phyloP scores from a whole-genome alignment of 2,113 vertebrate genomes.

The Psittacara wagleri region DNA sequence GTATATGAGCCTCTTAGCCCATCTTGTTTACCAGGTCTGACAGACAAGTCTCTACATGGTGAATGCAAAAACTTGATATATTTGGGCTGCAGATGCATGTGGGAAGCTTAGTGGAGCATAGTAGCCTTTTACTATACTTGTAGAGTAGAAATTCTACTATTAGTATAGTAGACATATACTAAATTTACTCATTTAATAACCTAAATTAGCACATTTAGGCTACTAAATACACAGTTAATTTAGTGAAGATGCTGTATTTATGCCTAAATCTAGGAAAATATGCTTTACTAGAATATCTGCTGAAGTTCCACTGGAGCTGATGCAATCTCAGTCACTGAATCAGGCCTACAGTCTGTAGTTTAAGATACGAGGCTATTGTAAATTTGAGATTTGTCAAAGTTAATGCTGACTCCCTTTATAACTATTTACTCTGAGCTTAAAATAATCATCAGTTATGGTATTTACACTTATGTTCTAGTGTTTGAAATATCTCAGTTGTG shows the following conservation, averaged over 20 bases:
- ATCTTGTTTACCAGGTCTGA: not conserved
- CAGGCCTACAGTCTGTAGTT: not conserved
- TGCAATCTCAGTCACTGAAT: not conserved
- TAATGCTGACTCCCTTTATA: not conserved
- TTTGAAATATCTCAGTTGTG: conserved; percentile 1
- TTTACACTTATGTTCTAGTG: not conserved
- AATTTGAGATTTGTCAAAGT: not conserved
- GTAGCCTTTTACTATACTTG: not conserved
- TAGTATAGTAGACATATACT: not conserved
- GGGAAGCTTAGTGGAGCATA: not conserved
- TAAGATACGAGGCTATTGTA: not conserved
- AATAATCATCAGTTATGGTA: not conserved
- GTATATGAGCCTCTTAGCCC: not conserved
- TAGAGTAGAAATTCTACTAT: not conserved
- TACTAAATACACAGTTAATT: not conserved
- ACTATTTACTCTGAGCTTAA: not conserved
- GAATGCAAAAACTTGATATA: not conserved
- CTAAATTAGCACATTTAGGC: not conserved
- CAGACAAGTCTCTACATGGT: not conserved
- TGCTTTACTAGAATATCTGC: not conserved
- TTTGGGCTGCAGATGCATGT: not conserved
- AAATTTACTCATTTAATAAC: not conserved
- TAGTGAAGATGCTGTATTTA: not conserved
- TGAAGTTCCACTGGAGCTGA: not conserved
- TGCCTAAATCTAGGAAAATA: not conserved